Evolutionary conservation across 2,113 vertebrate genomes (phyloP).

Genomic region (Asarcornis scutulata): DNA sequence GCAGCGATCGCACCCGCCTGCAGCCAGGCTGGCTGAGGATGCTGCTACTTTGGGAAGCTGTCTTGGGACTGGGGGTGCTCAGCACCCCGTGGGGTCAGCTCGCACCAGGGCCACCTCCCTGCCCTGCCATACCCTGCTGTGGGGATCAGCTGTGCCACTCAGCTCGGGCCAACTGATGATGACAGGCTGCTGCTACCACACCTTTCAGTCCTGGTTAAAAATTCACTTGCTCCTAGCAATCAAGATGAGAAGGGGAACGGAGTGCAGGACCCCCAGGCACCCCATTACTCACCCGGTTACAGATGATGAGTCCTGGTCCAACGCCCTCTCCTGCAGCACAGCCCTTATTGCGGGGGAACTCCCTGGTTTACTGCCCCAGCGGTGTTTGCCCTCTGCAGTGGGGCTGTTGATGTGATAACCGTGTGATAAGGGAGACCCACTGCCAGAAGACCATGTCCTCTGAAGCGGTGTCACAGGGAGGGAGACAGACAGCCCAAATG

Average conservation of each 20-base stretch:
- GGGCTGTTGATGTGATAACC: background rate
- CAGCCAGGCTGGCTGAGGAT: background rate
- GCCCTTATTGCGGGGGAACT: background rate
- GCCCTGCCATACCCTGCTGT: background rate
- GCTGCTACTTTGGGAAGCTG: background rate
- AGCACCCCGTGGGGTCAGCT: background rate
- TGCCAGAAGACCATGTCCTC: background rate
- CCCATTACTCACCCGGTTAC: background rate
- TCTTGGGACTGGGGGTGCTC: background rate
- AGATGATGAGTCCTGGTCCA: background rate
- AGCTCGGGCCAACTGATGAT: background rate
- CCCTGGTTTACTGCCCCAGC: background rate
- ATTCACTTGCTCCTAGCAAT: background rate
- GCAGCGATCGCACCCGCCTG: background rate
- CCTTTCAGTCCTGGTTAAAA: slow-evolving; percentile 47
- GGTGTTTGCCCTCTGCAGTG: background rate
- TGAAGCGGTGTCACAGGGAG: background rate
- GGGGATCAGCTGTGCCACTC: fast-evolving
- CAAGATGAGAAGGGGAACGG: background rate
- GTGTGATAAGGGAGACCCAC: background rate
- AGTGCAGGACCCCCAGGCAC: background rate
- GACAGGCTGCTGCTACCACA: background rate
- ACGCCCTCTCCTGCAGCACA: background rate
- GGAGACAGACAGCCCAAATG: background rate
- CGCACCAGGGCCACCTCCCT: background rate